Evolutionary conservation across 2,113 vertebrate species (phyloP), one percentile per base, ranked within the genome.

Genomic region (Tragulus kanchil): DNA sequence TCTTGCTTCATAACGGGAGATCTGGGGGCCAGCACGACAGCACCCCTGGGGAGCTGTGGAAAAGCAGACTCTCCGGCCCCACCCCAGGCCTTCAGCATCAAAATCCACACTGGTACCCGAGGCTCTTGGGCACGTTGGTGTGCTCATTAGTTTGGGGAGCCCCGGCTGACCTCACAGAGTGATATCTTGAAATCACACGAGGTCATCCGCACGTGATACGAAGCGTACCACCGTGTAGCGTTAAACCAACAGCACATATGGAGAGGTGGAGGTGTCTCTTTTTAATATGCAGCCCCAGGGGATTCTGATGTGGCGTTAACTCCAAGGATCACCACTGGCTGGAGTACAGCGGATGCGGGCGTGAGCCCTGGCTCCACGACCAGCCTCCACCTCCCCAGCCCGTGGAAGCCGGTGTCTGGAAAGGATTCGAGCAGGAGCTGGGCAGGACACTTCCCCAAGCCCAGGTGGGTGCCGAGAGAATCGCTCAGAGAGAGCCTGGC

Each of bases 201-300:
- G 17, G 77, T n/a, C 7, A 19, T 12, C 21, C 58, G 50, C 2
- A 1, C 8, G 3, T 8, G 28, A 26, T 14, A 5, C 36, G 2
- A 3, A 58, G 59, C 45, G 14, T 13, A 54, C 25, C 31, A 1
- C 8, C 1, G 0, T 1, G 6, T 25, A 28, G 12, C 0, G 2
- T 78, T 21, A 61, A 62, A 31, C 42, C 59, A n/a, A 14, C n/a
- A 28, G 17, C 28, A 6, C 6, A 6, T 42, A 5, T 10, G 0
- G 6, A 64, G 1, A 71, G 31, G 28, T 14, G 10, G 13, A 21
- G 12, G 28, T 0, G 3, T 26, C 67, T 83, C 54, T 15, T 14
- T 88, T 54, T 88, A 10, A 10, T 36, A 6, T 12, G 59, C 85
- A 86, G 36, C 36, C 14, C 45, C 17, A 14, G 28, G 23, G 10